A percentile compares a stretch with the other conserved stretches of the same genome.
These are phyloP conservation scores for Dendrocincla fuliginosa DNA, from an alignment of 2,797 vertebrate genomes.

Conservation along the genomic window DNA sequence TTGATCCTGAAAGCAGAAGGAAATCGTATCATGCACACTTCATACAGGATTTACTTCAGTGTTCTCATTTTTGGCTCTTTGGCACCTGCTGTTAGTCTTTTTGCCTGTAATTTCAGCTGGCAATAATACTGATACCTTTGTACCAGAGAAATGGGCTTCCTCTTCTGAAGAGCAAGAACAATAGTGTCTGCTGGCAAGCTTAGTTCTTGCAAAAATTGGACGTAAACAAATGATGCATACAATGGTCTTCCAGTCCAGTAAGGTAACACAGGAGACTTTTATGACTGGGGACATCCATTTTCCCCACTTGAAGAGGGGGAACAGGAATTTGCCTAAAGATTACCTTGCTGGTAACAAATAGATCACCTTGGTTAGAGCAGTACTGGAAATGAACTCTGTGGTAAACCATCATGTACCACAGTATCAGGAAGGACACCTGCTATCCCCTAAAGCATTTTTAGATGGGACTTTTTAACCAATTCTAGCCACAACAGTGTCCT, in stretches of 20 bases:
- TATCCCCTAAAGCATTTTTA: neutral
- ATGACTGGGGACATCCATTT: neutral
- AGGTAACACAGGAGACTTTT: neutral
- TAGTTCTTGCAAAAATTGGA: neutral
- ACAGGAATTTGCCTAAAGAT: neutral
- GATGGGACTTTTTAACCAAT: neutral
- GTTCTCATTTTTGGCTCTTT: neutral
- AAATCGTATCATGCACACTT: slow-evolving; percentile 4
- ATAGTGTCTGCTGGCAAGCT: neutral
- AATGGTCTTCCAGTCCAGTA: neutral
- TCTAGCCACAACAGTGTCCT: neutral
- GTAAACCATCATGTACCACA: neutral
- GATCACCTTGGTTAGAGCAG: neutral
- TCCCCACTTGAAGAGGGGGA: neutral
- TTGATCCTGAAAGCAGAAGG: slow-evolving; percentile 8
- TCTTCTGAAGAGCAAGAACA: neutral
- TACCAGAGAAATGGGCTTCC: neutral
- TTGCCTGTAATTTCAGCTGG: neutral
- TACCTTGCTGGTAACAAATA: neutral
- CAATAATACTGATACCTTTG: neutral
- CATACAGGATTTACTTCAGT: slow-evolving; percentile 12
- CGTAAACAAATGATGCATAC: neutral
- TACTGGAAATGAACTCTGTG: neutral
- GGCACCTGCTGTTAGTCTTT: neutral
- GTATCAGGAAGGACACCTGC: neutral